Evolutionary conservation across 2,113 vertebrate species (phyloP).

Genomic region (Brachyhypopomus occidentalis): DNA sequence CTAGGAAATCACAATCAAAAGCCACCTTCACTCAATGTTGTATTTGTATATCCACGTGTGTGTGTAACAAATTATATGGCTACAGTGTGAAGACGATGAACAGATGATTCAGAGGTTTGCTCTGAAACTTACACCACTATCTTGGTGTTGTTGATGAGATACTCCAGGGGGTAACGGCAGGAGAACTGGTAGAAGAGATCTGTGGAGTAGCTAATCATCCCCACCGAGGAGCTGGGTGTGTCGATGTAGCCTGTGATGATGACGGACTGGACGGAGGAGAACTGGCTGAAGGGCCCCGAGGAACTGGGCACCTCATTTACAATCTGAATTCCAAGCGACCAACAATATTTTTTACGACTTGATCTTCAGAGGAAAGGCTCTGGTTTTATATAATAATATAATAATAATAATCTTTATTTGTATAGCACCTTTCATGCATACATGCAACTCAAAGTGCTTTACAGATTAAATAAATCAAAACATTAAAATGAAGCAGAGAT

Average conservation of each 20-base stretch:
- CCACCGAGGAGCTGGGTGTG: slow-evolving; percentile 60
- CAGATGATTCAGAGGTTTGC: neutral
- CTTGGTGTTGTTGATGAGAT: slow-evolving; percentile 77
- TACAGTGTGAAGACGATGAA: neutral
- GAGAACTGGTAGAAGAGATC: slow-evolving; percentile 80
- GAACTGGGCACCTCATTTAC: slow-evolving; percentile 68
- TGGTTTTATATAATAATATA: no score
- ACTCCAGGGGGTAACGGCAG: slow-evolving; percentile 78
- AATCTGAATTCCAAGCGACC: no score
- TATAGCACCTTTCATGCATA: no score
- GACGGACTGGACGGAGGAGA: slow-evolving; percentile 74
- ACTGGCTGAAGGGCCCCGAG: slow-evolving; percentile 66
- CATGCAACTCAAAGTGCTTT: no score
- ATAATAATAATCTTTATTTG: no score
- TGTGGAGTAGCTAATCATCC: slow-evolving; percentile 75
- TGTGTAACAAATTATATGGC: neutral
- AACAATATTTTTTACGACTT: neutral
- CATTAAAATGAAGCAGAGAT: no score
- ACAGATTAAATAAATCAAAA: no score
- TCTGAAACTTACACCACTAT: slow-evolving; percentile 70
- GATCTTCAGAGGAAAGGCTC: neutral
- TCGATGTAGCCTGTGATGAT: slow-evolving; percentile 75
- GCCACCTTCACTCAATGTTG: neutral
- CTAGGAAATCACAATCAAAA: slow-evolving; percentile 51
- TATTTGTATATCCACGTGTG: neutral